Conservation (phyloP, 2,113 vertebrate genomes). For the Procavia capensis region DNA sequence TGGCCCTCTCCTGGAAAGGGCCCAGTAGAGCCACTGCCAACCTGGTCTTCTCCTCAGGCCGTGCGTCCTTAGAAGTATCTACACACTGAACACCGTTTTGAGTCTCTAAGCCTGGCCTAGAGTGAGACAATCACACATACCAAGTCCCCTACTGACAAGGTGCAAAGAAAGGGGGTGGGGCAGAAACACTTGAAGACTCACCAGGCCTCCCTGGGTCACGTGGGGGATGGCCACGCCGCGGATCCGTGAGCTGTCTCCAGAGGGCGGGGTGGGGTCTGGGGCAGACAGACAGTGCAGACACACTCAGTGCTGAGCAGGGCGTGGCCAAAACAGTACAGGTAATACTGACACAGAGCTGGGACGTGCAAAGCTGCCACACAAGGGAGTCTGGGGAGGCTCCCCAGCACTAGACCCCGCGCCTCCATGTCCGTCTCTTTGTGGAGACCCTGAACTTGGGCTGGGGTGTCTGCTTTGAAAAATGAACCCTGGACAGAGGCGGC, state of each 20-base stretch:
- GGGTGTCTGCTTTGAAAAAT: neutral
- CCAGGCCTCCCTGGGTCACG: rapidly evolving
- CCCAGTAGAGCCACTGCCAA: neutral
- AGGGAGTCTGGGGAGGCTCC: neutral
- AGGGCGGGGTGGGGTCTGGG: neutral
- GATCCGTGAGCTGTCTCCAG: constrained; percentile 72
- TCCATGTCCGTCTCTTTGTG: neutral
- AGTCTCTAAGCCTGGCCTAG: neutral
- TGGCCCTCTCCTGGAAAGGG: neutral
- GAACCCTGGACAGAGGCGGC: neutral
- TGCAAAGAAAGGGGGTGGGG: neutral
- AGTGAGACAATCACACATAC: neutral
- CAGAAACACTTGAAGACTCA: neutral
- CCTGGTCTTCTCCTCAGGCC: neutral
- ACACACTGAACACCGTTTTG: neutral
- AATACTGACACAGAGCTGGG: constrained; percentile 55
- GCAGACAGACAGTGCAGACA: neutral
- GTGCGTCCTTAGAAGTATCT: neutral
- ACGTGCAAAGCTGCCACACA: neutral
- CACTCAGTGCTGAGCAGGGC: neutral
- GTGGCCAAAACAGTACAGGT: neutral
- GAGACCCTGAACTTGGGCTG: neutral
- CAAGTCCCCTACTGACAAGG: neutral
- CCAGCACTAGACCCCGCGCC: neutral
- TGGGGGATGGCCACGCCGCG: neutral